Conservation (phyloP, 2,888 invertebrate species). For the Priocnemis perturbator region DNA sequence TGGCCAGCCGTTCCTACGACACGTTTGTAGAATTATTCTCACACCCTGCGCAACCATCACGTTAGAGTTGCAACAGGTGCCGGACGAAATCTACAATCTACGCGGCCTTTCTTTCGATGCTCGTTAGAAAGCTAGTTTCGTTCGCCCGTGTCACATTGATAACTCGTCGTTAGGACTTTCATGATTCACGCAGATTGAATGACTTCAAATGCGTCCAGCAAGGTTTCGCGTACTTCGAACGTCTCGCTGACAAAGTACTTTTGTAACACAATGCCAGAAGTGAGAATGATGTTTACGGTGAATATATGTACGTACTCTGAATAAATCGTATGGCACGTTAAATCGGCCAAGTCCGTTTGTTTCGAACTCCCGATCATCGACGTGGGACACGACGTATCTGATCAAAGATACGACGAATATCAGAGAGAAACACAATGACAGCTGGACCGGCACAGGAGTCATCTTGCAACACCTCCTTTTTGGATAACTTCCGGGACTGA, state of each 20-base stretch:
- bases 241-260: too few relatives aligned
- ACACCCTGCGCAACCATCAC: background rate
- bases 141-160: too few relatives aligned
- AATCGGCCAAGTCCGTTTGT: background rate
- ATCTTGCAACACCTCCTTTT: conserved; percentile 9
- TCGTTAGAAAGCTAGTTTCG: too few relatives aligned
- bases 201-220: too few relatives aligned
- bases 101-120: too few relatives aligned
- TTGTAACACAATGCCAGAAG: too few relatives aligned
- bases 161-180: background rate
- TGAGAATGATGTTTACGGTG: background rate
- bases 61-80: background rate
- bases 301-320: conserved; percentile 4
- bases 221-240: too few relatives aligned
- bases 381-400: conserved; percentile 10
- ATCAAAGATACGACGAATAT: conserved; percentile 4
- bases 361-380: background rate
- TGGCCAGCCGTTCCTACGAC: conserved; percentile 11
- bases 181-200: too few relatives aligned
- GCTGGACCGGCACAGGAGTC: background rate
- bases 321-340: conserved; percentile 5
- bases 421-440: conserved; percentile 1
- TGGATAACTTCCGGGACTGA: conserved; percentile 6
- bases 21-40: background rate
- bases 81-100: background rate